These are phyloP conservation scores for Salpingus planirostris DNA, from an alignment of 2,888 invertebrate species.

Conservation along the genomic window DNA sequence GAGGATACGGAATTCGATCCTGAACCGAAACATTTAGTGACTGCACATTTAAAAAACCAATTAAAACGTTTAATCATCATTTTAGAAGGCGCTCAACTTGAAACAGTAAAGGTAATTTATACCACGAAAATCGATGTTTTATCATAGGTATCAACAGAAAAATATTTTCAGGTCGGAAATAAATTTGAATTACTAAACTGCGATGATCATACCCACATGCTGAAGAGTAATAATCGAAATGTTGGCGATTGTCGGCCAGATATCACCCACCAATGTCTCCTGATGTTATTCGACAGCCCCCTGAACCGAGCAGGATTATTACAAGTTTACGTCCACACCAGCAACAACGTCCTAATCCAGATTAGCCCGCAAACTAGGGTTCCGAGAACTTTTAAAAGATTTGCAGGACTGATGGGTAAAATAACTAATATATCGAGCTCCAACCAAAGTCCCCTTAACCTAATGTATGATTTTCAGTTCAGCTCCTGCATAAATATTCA, in stretches of 20 bases:
- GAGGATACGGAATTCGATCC: constrained; percentile 75
- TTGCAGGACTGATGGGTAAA: constrained; percentile 93
- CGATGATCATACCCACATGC: constrained; percentile 80
- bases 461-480: constrained; percentile 61
- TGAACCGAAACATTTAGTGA: constrained; percentile 65
- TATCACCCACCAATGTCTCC: constrained; percentile 92
- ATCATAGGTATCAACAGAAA: too few species aligned
- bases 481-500: constrained; percentile 88
- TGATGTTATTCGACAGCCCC: constrained; percentile 97
- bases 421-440: constrained; percentile 5
- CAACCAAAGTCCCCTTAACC: too few species aligned
- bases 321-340: constrained; percentile 91
- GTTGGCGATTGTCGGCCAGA: constrained; percentile 89
- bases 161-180: constrained; percentile 80
- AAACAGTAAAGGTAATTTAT: constrained; percentile 79
- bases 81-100: constrained; percentile 88
- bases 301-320: constrained; percentile 89
- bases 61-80: constrained; percentile 89
- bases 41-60: constrained; percentile 69
- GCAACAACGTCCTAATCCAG: constrained; percentile 88
- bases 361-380: constrained; percentile 95
- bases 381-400: constrained; percentile 93
- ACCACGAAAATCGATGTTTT: constrained; percentile 3
- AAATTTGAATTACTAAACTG: constrained; percentile 87
- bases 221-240: constrained; percentile 80